Evolutionary conservation across 2,888 invertebrate species (phyloP), one percentile per base, ranked within the genome.

Genomic region (Syrista parreyssii): DNA sequence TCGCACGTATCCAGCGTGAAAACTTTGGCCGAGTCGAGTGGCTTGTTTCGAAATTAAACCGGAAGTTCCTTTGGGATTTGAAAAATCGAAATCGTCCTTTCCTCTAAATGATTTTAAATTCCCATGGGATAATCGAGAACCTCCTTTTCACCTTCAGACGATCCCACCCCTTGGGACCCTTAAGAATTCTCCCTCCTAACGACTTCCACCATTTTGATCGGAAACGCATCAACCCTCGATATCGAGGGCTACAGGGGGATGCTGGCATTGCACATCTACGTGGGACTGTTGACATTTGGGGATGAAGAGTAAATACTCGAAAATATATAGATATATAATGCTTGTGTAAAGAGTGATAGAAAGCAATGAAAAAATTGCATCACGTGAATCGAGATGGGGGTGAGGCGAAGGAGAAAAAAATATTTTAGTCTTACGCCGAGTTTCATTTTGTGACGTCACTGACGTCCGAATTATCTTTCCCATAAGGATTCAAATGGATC

Each of bases 201-300:
- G 77, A 79, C 76, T 77, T 80, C 81, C 82, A 79, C 79, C 83
- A 85, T 31, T 32, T 71, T 32, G 86, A 87, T 88, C 84, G 86
- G 82, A 84, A 85, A 86, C 84, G 80, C 86, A 88, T 86, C 84
- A 85, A 83, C 80, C 78, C 78, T 78, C 78, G 79, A 82, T 82
- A 84, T 83, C 79, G 82, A 84, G 80, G 80, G 80, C 80, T 72
- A 33, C 6, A 36, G 35, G 30, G 30, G 55, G 23, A 9, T 23
- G 2, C 15, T 55, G 55, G 55, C 55, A 23, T 23, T 55, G 55
- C 55, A 55, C 23, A 23, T 55, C 55, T 55, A 23, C 55, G 2
- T 23, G 55, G 55, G 9, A 9, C 9, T 23, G 55, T 23, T 55
- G 55, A 9, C 55, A 55, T 23, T 55, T 55, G 55, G 23, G 55